Evolutionary conservation across 37 sponge, comb jelly and placozoan species (phyloP).

Genomic region (Bolinopsis microptera): DNA sequence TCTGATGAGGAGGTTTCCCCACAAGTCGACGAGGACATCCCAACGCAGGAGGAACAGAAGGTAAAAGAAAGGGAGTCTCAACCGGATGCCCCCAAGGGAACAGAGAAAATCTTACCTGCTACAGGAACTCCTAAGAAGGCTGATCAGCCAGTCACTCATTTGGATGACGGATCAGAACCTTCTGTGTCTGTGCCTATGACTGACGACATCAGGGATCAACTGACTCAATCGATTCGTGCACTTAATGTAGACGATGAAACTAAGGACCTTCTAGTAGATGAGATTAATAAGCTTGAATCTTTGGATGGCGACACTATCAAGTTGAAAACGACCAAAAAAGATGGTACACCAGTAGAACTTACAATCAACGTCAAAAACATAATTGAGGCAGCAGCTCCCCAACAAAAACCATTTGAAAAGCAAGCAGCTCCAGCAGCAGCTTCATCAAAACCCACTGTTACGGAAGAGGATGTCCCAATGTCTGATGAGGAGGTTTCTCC

Average conservation of each 20-base stretch:
- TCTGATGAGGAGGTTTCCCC: no score
- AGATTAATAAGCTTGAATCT: not conserved
- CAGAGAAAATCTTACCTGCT: no score
- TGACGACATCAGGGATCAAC: conserved; percentile 39
- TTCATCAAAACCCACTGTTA: not conserved
- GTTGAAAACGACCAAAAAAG: not conserved
- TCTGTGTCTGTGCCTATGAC: not conserved
- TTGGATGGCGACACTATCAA: not conserved
- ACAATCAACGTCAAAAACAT: conserved; percentile 30
- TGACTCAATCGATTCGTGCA: not conserved
- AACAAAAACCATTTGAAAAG: not conserved
- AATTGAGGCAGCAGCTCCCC: not conserved
- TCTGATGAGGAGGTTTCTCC: not conserved
- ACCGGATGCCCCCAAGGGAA: no score
- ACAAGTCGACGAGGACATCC: no score
- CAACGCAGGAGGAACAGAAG: no score
- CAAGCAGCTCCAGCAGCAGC: no score
- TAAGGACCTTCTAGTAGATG: not conserved
- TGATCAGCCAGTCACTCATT: no score
- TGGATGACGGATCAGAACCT: no score
- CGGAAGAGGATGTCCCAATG: not conserved
- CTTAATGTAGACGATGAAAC: conserved; percentile 16
- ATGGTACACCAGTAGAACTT: conserved; percentile 12
- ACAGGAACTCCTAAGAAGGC: no score
- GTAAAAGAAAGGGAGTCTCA: no score